Conservation (phyloP, 2,113 vertebrate genomes). For the Atlantisia rogersi region DNA sequence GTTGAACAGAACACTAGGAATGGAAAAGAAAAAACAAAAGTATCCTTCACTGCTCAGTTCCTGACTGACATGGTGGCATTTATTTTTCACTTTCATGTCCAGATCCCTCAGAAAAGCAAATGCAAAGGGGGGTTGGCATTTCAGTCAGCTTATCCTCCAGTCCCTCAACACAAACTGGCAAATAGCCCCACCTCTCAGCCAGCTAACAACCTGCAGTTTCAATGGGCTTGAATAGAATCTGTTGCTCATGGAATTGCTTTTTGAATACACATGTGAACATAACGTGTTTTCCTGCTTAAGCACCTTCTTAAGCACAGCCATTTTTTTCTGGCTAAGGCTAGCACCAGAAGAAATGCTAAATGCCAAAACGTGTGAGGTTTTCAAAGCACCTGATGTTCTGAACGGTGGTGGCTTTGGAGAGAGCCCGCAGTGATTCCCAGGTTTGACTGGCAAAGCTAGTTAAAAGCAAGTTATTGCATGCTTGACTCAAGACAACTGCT, state of each 20-base stretch:
- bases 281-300: neutral
- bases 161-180: neutral
- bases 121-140: neutral
- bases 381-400: neutral
- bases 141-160: neutral
- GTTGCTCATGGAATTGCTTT: neutral
- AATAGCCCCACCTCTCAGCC: rapidly evolving
- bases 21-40: neutral
- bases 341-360: neutral
- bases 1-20: neutral
- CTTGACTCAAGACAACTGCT: neutral
- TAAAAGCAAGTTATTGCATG: neutral
- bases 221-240: neutral
- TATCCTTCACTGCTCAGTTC: neutral
- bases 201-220: neutral
- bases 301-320: neutral
- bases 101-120: neutral
- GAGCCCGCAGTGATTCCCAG: neutral
- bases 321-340: neutral
- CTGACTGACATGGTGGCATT: rapidly evolving
- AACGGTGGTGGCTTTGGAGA: neutral
- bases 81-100: neutral
- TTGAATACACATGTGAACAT: neutral
- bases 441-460: neutral
- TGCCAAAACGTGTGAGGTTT: neutral